A percentile compares a stretch with the other conserved stretches of the same genome.
Conservation (phyloP, 1,140 invertebrate species). For the Bombus impatiens region DNA sequence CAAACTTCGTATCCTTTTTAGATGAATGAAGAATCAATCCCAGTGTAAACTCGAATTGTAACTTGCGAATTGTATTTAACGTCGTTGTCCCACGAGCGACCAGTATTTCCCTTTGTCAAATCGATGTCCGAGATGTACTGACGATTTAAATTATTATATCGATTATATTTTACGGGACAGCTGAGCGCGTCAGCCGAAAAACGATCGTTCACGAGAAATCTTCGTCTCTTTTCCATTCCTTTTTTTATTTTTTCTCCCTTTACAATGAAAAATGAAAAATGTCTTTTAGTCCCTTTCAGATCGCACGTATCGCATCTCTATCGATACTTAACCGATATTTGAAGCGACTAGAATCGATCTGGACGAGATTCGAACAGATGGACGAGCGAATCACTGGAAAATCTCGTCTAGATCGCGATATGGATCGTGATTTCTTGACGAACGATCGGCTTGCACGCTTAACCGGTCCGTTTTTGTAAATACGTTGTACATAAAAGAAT, state of each 20-base stretch:
- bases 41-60: constrained; percentile 76
- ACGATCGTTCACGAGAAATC: constrained; percentile 29
- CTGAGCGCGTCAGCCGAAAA: background rate
- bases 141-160: constrained; percentile 79
- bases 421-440: constrained; percentile 5
- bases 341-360: background rate
- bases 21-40: constrained; percentile 67
- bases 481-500: constrained; percentile 80
- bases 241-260: background rate
- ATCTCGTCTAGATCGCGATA: background rate
- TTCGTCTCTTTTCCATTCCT: too few species aligned
- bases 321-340: too few species aligned
- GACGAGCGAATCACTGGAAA: background rate
- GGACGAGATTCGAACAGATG: constrained; percentile 1
- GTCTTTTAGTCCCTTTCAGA: too few species aligned
- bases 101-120: constrained; percentile 79
- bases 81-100: constrained; percentile 75
- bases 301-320: too few species aligned
- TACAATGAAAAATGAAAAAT: background rate
- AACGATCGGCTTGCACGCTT: constrained; percentile 9
- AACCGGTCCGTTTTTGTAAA: constrained; percentile 70
- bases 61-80: constrained; percentile 73
- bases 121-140: constrained; percentile 77
- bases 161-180: constrained; percentile 35
- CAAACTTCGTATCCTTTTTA: constrained; percentile 77